Conservation (phyloP, 2,797 vertebrate species). For the Lemur catta region DNA sequence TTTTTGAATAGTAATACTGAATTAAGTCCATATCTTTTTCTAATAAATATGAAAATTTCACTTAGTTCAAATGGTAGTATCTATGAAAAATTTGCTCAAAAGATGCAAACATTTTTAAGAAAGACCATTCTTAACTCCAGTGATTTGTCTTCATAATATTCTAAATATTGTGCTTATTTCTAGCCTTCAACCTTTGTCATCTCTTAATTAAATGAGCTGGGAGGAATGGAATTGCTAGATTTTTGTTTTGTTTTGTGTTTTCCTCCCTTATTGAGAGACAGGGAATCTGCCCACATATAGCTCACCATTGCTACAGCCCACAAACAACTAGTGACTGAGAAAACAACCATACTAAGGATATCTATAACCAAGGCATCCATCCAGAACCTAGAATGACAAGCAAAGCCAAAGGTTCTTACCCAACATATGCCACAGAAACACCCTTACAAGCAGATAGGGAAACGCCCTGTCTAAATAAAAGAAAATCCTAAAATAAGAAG, state of each 20-base stretch:
- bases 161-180: neutral
- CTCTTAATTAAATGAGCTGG: neutral
- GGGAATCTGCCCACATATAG: neutral
- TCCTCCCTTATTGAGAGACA: neutral
- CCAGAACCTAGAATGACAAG: neutral
- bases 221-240: neutral
- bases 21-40: neutral
- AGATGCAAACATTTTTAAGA: slow-evolving; percentile 68
- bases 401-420: neutral
- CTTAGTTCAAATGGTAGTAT: slow-evolving; percentile 50
- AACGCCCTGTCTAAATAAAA: neutral
- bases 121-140: slow-evolving; percentile 61
- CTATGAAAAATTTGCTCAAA: slow-evolving; percentile 46
- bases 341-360: neutral
- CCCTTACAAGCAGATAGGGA: neutral
- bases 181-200: neutral
- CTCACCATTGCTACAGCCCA: neutral
- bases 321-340: neutral
- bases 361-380: neutral
- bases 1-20: slow-evolving; percentile 24
- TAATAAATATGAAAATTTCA: slow-evolving; percentile 30
- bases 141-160: slow-evolving; percentile 22
- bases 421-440: neutral
- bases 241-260: neutral
- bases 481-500: neutral